These are phyloP conservation scores for Conus canariensis DNA, from an alignment of 2,888 invertebrate genomes.

Conservation along the genomic window DNA sequence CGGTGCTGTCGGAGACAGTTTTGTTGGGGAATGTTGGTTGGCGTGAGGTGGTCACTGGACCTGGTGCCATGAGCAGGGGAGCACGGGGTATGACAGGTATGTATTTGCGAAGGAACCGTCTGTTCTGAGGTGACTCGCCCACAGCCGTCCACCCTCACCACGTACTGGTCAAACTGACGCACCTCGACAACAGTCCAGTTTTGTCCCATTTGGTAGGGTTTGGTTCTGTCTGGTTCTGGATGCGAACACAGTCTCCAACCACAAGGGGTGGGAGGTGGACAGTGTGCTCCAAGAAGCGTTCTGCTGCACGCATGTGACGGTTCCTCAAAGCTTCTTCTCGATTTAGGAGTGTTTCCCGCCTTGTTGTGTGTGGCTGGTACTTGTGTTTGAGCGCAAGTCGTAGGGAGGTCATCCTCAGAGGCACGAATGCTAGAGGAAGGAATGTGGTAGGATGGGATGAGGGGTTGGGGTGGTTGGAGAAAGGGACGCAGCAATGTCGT, in stretches of 20 bases:
- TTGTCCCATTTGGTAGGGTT: conserved; percentile 41
- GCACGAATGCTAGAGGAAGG: not conserved
- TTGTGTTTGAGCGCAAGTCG: conserved; percentile 48
- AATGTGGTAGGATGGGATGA: no score
- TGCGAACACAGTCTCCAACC: conserved; percentile 26
- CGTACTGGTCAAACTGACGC: conserved; percentile 36
- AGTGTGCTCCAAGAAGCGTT: conserved; percentile 29
- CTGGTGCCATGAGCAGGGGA: conserved; percentile 4
- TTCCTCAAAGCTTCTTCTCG: conserved; percentile 30
- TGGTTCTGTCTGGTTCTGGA: conserved; percentile 32
- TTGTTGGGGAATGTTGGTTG: no score
- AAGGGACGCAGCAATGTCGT: no score
- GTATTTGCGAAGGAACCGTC: conserved; percentile 36
- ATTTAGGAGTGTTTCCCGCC: conserved; percentile 21
- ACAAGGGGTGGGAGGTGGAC: not conserved
- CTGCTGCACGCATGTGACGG: conserved; percentile 31
- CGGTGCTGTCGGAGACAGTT: no score
- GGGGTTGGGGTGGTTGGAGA: no score
- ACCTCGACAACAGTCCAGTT: conserved; percentile 33
- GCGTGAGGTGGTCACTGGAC: not conserved
- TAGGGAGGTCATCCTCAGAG: conserved; percentile 44
- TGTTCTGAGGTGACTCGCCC: conserved; percentile 32
- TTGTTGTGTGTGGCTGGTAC: conserved; percentile 27
- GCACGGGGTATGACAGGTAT: not conserved
- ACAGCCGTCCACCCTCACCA: conserved; percentile 33